Conservation (phyloP, 1,140 invertebrate species). For the Drosophila pandora region DNA sequence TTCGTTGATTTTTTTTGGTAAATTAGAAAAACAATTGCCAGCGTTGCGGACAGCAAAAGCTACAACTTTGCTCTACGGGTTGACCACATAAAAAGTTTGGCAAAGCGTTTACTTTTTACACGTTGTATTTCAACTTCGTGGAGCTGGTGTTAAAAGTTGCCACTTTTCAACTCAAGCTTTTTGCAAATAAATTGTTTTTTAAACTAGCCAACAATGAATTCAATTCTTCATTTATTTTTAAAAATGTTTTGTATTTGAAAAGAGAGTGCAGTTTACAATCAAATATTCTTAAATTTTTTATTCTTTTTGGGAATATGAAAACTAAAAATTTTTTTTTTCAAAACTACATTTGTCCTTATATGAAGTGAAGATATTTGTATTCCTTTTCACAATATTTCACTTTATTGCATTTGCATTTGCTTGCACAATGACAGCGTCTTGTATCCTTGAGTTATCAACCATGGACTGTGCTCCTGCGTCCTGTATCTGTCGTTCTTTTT, state of each 20-base stretch:
- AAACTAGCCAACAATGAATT: background rate
- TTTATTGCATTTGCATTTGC: slow-evolving; percentile 71
- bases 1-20: slow-evolving; percentile 7
- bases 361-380: slow-evolving; percentile 20
- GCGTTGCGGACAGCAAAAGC: slow-evolving; percentile 27
- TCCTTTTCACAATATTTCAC: slow-evolving; percentile 41
- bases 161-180: slow-evolving; percentile 14
- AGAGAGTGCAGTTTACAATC: too few relatives aligned
- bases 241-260: background rate
- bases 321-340: background rate
- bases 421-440: slow-evolving; percentile 24
- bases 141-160: slow-evolving; percentile 34
- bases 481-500: slow-evolving; percentile 18
- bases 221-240: background rate
- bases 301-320: too few relatives aligned
- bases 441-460: slow-evolving; percentile 32
- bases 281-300: too few relatives aligned
- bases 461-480: slow-evolving; percentile 16
- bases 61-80: slow-evolving; percentile 39
- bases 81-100: slow-evolving; percentile 48
- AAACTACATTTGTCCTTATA: background rate
- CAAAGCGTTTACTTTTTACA: slow-evolving; percentile 34
- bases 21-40: slow-evolving; percentile 58
- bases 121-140: slow-evolving; percentile 30
- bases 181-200: slow-evolving; percentile 30